phyloP scores from a whole-genome alignment of 2,113 vertebrate genomes.

The Chiloscyllium plagiosum region DNA sequence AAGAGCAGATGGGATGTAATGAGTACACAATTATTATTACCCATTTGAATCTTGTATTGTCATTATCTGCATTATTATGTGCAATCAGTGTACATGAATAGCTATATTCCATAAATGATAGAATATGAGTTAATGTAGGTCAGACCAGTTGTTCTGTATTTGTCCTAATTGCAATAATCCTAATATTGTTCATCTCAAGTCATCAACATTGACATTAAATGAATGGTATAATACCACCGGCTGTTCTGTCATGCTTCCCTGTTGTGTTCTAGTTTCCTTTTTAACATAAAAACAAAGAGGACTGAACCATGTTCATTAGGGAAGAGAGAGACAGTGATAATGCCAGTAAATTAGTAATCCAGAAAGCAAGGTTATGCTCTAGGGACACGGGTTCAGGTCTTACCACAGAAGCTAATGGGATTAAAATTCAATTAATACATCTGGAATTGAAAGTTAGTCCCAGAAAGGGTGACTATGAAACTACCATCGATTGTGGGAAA shows the following conservation, averaged over 20 bases:
- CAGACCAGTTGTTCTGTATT: background rate
- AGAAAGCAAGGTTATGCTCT: no score
- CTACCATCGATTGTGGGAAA: no score
- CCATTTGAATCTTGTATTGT: conserved; percentile 7
- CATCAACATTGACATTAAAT: background rate
- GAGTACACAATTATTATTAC: conserved; percentile 15
- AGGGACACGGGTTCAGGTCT: no score
- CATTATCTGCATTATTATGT: background rate
- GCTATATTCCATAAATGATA: background rate
- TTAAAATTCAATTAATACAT: no score
- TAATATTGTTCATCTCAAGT: background rate
- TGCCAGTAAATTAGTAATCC: no score
- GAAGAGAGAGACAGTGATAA: background rate
- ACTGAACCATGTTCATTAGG: background rate
- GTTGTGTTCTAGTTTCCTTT: background rate
- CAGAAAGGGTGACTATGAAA: no score
- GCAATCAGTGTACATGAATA: background rate
- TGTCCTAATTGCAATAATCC: background rate
- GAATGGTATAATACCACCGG: background rate
- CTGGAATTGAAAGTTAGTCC: no score
- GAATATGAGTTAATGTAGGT: background rate
- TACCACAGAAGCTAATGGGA: no score
- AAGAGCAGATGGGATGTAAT: conserved; percentile 8
- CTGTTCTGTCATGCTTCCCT: background rate
- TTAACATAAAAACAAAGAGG: background rate